Percentiles rank a stretch among this genome's conserved stretches.
These are phyloP conservation scores for Rhyzopertha dominica DNA, from an alignment of 1,140 invertebrate species.

Conservation along the genomic window DNA sequence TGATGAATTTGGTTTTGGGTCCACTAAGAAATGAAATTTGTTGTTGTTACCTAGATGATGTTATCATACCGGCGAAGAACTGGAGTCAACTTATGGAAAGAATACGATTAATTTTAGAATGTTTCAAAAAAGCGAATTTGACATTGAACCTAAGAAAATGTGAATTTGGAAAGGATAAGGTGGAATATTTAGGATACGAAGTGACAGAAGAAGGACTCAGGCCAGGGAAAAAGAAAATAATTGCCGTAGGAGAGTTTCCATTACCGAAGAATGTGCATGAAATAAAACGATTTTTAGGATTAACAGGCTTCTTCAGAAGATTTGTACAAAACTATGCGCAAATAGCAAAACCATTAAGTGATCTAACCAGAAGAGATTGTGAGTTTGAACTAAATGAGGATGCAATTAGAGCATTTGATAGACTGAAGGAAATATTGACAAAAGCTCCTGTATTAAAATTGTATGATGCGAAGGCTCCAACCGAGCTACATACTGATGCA, in stretches of 20 bases:
- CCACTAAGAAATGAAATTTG: constrained; percentile 9
- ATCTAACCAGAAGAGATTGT: no score
- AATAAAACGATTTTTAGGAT: constrained; percentile 20
- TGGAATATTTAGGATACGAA: constrained; percentile 1
- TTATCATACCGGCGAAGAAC: constrained; percentile 9
- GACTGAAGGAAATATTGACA: no score
- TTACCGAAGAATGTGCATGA: background rate
- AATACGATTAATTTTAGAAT: background rate
- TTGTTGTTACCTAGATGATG: constrained; percentile 12
- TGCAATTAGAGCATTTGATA: no score
- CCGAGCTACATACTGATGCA: constrained; percentile 39
- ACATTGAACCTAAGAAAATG: constrained; percentile 3
- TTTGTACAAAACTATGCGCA: constrained; percentile 22
- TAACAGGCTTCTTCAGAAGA: constrained; percentile 41
- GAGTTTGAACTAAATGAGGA: no score
- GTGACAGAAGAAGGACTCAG: background rate
- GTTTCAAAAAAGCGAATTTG: background rate
- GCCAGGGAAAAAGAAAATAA: background rate
- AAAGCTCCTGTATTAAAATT: no score
- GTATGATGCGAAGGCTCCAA: no score
- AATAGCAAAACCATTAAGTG: background rate
- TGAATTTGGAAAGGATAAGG: constrained; percentile 3
- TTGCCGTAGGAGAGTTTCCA: background rate
- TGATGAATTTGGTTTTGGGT: constrained; percentile 15
- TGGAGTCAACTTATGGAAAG: constrained; percentile 6